Percentiles rank a stretch among this genome's conserved stretches.
Evolutionary conservation across 2,888 invertebrate genomes (phyloP).

Genomic region (Nasonia oneida): DNA sequence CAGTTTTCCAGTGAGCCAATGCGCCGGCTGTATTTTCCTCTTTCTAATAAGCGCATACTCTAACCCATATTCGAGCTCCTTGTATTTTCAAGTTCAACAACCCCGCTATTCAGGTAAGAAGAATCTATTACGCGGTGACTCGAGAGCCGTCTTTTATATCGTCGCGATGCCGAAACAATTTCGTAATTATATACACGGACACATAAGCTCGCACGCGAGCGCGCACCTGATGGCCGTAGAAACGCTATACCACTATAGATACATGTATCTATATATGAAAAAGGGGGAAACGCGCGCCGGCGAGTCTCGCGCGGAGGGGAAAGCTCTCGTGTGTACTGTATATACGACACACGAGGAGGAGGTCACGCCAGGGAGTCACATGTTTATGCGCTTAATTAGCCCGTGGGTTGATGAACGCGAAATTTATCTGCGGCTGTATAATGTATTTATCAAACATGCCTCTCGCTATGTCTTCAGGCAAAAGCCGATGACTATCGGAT

Average conservation of each 20-base stretch:
- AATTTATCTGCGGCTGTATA: conserved; percentile 6
- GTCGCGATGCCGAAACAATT: neutral
- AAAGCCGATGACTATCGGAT: neutral
- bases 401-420: neutral
- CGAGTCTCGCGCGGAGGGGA: conserved; percentile 1
- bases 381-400: neutral
- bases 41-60: neutral
- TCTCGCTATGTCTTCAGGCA: neutral
- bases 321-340: too few species aligned
- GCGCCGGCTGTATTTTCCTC: neutral
- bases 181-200: neutral
- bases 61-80: neutral
- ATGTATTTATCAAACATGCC: neutral
- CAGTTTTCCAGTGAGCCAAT: neutral
- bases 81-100: neutral
- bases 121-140: neutral
- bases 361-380: neutral
- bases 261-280: neutral
- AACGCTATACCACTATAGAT: too few species aligned
- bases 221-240: neutral
- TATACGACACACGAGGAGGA: neutral
- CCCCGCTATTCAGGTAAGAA: neutral
- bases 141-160: neutral
- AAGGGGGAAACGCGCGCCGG: conserved; percentile 7
- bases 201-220: neutral